These are phyloP conservation scores for Helogale parvula DNA, from an alignment of 2,113 vertebrate species.

Conservation along the genomic window DNA sequence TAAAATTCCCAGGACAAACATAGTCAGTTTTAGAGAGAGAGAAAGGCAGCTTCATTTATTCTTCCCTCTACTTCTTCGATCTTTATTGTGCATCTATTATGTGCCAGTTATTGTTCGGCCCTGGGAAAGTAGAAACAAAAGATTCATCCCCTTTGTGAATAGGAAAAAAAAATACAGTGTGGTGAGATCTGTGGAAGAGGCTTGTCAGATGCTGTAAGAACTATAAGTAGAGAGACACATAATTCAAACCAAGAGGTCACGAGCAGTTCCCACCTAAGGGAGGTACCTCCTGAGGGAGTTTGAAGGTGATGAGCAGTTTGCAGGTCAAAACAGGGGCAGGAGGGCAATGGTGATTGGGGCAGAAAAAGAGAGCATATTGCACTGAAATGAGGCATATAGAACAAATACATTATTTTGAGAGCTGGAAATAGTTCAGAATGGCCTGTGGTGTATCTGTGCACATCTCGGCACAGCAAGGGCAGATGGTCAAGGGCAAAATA, in stretches of 20 bases:
- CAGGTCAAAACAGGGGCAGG: background rate
- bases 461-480: background rate
- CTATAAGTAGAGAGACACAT: background rate
- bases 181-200: background rate
- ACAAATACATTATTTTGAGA: slow-evolving; percentile 19
- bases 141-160: background rate
- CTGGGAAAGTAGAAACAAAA: background rate
- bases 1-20: background rate
- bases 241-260: background rate
- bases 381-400: slow-evolving; percentile 12
- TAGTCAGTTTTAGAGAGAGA: background rate
- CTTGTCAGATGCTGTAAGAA: background rate
- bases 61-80: background rate
- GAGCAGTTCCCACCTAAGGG: background rate
- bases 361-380: background rate
- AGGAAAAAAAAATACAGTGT: background rate
- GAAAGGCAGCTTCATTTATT: background rate
- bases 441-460: background rate
- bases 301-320: background rate
- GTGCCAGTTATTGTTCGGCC: background rate
- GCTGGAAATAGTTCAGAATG: background rate
- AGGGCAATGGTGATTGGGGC: background rate
- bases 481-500: background rate
- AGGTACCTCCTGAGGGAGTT: background rate
- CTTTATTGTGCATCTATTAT: background rate